phyloP scores from a whole-genome alignment of 2,113 vertebrate species.

The Struthidea cinerea region DNA sequence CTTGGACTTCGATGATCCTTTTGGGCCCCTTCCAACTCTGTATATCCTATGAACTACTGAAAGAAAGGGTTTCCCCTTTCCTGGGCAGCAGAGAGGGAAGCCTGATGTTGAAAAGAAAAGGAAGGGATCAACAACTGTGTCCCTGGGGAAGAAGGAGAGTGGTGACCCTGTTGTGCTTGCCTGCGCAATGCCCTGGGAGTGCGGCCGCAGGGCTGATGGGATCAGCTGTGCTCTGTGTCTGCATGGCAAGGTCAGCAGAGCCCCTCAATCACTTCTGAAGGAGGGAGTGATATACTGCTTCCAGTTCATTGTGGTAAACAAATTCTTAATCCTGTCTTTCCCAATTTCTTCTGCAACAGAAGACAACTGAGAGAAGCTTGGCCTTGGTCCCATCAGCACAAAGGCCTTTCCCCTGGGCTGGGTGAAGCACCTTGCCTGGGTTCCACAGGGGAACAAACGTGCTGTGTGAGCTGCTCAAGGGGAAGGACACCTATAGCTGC shows the following conservation, averaged over 20 bases:
- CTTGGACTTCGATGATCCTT: neutral
- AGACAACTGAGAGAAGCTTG: neutral
- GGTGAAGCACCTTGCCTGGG: neutral
- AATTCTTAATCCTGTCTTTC: neutral
- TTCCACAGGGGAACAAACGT: fast-evolving
- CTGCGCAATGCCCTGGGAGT: neutral
- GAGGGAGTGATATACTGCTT: slow-evolving; percentile 10
- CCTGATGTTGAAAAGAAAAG: neutral
- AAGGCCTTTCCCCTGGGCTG: neutral
- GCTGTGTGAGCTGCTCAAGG: neutral
- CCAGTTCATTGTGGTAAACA: neutral
- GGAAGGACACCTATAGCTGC: neutral
- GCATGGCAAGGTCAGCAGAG: neutral
- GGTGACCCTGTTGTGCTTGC: neutral
- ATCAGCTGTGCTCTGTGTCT: neutral
- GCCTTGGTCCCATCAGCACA: neutral
- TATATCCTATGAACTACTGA: neutral
- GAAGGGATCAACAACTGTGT: neutral
- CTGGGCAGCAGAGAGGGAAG: neutral
- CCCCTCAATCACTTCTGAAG: neutral
- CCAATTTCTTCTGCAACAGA: neutral
- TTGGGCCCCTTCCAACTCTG: neutral
- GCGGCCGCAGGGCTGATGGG: neutral
- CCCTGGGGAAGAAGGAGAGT: neutral
- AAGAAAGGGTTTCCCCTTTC: neutral